Evolutionary conservation across 2,797 vertebrate species (phyloP), one percentile per base, ranked within the genome.

Genomic region (Crocidura indochinensis): DNA sequence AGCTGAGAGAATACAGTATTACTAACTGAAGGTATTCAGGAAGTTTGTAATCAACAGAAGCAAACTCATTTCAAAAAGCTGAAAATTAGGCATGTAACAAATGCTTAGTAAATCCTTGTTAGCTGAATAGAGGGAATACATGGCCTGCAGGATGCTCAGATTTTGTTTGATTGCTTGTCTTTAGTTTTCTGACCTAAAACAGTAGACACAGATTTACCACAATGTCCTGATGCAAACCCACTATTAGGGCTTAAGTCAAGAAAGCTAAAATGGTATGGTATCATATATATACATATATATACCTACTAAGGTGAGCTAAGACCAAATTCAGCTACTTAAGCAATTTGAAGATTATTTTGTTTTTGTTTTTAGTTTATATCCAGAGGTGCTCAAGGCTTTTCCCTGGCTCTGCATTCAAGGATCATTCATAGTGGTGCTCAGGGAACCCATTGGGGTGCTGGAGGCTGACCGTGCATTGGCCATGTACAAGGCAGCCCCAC

Each of bases 91-190:
- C 68, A 65, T 19, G 69, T 0, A 20, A 8, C 0, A 15, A 64
- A 89, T 88, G 29, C 47, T 91, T 92, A 91, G 81, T 83, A 93
- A 93, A 53, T 8, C 87, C 51, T 49, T 75, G n/a, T 72, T 93
- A 89, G 88, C 0, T 64, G 67, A 87, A 73, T 0, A 87, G 83
- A 94, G 31, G 31, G 38, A 51, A 92, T 53, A 91, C 38, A 62
- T 19, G 69, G 81, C 31, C 67, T 92, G 64, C n/a, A 89, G 87
- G 64, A 92, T 60, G n/a, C 62, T 88, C 72, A 62, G 75, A 38
- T 83, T 94, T 86, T 87, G 67, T 65, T 80, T 49, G 24, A 14
- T 60, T 90, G 64, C 93, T 60, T 90, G 68, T 94, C 31, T 90
- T 68, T 8, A 77, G 78, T n/a, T 38, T 82, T 91, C 86, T 82